These are phyloP conservation scores for Coracopsis vasa DNA, from an alignment of 2,113 vertebrate species.

Conservation along the genomic window DNA sequence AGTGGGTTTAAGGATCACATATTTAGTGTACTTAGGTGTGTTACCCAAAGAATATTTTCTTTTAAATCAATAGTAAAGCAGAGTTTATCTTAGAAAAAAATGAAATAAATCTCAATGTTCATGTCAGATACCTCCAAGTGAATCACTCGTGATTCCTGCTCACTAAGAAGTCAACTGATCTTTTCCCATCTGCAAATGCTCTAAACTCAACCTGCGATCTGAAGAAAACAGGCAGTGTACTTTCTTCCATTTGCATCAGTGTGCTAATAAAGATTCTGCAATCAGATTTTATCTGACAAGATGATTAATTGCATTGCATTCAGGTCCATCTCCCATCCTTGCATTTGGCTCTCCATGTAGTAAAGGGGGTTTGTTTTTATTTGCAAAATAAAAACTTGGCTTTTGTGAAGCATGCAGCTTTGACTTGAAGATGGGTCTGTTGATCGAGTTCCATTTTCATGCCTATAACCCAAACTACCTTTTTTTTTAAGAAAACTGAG, in stretches of 20 bases:
- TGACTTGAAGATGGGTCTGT: not conserved
- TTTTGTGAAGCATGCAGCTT: not conserved
- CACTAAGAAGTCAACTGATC: not conserved
- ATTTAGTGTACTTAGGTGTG: not conserved
- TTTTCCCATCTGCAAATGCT: not conserved
- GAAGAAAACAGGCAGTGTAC: not conserved
- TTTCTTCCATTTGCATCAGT: not conserved
- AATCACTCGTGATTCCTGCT: not conserved
- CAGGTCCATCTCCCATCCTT: not conserved
- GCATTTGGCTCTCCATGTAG: not conserved
- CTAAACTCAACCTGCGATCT: not conserved
- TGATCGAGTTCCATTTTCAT: not conserved
- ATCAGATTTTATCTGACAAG: not conserved
- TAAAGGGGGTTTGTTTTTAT: not conserved
- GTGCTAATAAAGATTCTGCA: conserved; percentile 2
- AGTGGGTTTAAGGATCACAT: not conserved
- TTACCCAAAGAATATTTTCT: not conserved
- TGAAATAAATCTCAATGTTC: not conserved
- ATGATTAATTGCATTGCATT: conserved; percentile 3
- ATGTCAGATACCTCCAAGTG: not conserved
- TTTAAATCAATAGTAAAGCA: not conserved
- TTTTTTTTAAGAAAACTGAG: not conserved
- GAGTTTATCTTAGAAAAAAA: not conserved
- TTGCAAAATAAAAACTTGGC: not conserved
- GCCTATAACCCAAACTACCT: not conserved